A percentile compares a stretch with the other conserved stretches of the same genome.
Conservation (phyloP, 2,888 invertebrate species). For the Phortica okadai region DNA sequence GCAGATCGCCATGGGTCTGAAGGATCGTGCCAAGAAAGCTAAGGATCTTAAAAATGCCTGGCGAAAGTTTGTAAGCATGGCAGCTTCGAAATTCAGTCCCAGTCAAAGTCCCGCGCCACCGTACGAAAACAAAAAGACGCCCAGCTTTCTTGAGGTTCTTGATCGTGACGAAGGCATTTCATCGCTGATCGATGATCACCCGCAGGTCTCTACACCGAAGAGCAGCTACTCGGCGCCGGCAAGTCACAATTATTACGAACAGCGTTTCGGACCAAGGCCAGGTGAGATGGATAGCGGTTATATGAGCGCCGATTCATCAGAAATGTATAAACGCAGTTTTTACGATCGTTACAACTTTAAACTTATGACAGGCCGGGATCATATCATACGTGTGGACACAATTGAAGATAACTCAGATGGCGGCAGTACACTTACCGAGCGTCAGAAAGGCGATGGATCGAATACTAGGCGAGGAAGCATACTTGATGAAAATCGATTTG, state of each 20-base stretch:
- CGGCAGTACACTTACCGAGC: conserved; percentile 52
- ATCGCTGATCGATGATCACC: conserved; percentile 72
- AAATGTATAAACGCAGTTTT: conserved; percentile 78
- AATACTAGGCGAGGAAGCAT: conserved; percentile 44
- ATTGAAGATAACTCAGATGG: conserved; percentile 72
- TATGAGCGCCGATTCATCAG: conserved; percentile 87
- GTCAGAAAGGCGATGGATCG: conserved; percentile 48
- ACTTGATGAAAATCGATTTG: conserved; percentile 63
- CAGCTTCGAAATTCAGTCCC: conserved; percentile 75
- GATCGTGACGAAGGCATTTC: conserved; percentile 74
- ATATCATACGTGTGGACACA: conserved; percentile 72
- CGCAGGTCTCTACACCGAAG: conserved; percentile 60
- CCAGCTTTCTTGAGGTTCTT: conserved; percentile 63
- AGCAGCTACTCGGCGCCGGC: conserved; percentile 64
- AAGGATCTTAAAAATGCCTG: conserved; percentile 77
- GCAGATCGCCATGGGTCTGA: conserved; percentile 76
- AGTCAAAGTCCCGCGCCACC: conserved; percentile 73
- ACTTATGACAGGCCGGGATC: conserved; percentile 68
- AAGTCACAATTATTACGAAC: conserved; percentile 72
- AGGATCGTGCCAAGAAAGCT: conserved; percentile 76
- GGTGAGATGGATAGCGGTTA: conserved; percentile 87
- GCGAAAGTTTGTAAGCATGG: conserved; percentile 76
- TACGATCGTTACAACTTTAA: conserved; percentile 76
- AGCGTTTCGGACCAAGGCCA: conserved; percentile 75
- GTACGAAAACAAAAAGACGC: conserved; percentile 63